phyloP scores from a whole-genome alignment of 2,888 invertebrate species.

The Clusia tigrina region DNA sequence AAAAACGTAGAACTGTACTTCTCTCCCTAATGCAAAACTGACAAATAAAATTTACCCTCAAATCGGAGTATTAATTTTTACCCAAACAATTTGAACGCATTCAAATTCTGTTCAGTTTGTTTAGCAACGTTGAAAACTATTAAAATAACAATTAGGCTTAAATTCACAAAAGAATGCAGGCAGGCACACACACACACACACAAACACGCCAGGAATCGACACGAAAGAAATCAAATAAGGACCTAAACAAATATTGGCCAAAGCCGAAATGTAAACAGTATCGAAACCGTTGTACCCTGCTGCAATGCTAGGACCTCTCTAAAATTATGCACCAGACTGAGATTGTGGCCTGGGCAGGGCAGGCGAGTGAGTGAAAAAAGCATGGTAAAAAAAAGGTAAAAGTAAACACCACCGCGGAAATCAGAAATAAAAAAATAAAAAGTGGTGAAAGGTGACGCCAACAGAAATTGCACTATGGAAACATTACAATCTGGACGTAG shows the following conservation, averaged over 20 bases:
- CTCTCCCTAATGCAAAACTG: too few species aligned
- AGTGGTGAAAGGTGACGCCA: neutral
- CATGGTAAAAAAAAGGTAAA: slow-evolving; percentile 4
- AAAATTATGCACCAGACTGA: neutral
- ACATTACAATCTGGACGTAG: too few species aligned
- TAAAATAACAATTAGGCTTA: slow-evolving; percentile 47
- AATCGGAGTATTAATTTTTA: neutral
- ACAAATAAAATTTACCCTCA: too few species aligned
- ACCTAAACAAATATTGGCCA: slow-evolving; percentile 52
- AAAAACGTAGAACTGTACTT: too few species aligned
- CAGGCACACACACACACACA: too few species aligned
- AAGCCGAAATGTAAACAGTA: slow-evolving; percentile 26
- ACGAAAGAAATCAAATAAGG: slow-evolving; percentile 32
- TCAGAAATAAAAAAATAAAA: neutral
- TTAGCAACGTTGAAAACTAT: slow-evolving; percentile 28
- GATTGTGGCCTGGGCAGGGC: neutral
- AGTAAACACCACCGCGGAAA: slow-evolving; percentile 9
- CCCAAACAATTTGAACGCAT: neutral
- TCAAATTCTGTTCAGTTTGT: neutral
- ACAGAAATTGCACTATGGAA: too few species aligned
- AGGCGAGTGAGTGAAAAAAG: neutral
- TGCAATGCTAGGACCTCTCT: slow-evolving; percentile 5
- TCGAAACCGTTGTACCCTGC: slow-evolving; percentile 4
- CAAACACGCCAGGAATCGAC: too few species aligned
- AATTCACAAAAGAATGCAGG: slow-evolving; percentile 8